phyloP scores from a whole-genome alignment of 1,140 invertebrate species.

The Atta cephalotes region DNA sequence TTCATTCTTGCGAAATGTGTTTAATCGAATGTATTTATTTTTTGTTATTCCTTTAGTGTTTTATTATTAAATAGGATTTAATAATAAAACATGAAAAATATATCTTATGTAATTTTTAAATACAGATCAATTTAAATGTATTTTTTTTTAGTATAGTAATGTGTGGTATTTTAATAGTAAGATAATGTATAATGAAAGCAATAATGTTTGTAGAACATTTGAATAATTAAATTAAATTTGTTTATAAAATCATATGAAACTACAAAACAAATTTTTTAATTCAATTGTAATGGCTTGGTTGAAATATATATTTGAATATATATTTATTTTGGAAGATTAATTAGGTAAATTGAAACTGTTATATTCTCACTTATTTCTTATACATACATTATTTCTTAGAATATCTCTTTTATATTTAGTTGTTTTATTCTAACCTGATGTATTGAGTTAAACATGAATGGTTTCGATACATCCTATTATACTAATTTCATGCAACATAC shows the following conservation, averaged over 20 bases:
- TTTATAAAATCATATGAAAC: background rate
- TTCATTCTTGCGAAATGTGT: background rate
- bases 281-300: background rate
- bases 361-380: constrained; percentile 11
- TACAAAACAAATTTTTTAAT: constrained; percentile 17
- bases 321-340: background rate
- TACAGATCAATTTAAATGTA: background rate
- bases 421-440: background rate
- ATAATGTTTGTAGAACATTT: background rate
- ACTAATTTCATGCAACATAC: background rate
- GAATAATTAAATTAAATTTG: background rate
- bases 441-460: constrained; percentile 8
- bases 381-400: too few relatives aligned
- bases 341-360: background rate
- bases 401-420: background rate
- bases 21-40: background rate
- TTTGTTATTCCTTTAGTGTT: background rate
- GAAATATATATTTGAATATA: background rate
- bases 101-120: background rate
- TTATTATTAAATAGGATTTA: background rate
- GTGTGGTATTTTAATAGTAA: background rate
- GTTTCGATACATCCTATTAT: background rate
- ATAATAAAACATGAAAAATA: background rate
- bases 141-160: background rate
- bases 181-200: background rate